phyloP scores from a whole-genome alignment of 2,888 invertebrate species.

The Marronus borbonicus region DNA sequence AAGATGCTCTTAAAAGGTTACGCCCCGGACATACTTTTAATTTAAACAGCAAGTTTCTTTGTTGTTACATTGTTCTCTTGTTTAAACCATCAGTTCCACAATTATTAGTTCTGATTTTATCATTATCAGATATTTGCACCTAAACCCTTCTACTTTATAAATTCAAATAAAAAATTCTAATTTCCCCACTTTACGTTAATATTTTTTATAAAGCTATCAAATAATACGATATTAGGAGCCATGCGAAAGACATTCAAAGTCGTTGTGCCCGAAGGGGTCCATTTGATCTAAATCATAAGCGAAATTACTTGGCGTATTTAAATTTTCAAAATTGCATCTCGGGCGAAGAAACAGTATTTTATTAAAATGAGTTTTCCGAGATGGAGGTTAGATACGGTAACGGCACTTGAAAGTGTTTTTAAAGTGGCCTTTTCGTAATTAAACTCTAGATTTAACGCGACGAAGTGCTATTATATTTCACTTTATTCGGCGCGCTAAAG shows the following conservation, averaged over 20 bases:
- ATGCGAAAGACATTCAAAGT: conserved; percentile 30
- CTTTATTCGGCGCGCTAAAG: conserved; percentile 52
- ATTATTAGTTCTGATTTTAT: too few relatives aligned
- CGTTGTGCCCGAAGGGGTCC: conserved; percentile 34
- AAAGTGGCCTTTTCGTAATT: conserved; percentile 61
- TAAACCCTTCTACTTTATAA: background rate
- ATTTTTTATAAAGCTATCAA: conserved; percentile 6
- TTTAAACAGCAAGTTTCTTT: too few relatives aligned
- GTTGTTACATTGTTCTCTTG: too few relatives aligned
- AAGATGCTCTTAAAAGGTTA: too few relatives aligned
- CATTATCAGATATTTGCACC: background rate
- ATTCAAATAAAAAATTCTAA: conserved; percentile 9
- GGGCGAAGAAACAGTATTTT: conserved; percentile 56
- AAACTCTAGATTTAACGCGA: conserved; percentile 60
- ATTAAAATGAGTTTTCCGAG: conserved; percentile 54
- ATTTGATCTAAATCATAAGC: conserved; percentile 44
- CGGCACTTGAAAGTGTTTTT: conserved; percentile 60
- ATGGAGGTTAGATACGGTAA: conserved; percentile 58
- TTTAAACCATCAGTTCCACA: too few relatives aligned
- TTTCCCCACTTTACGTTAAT: background rate
- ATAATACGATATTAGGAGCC: conserved; percentile 15
- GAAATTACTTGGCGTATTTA: conserved; percentile 56
- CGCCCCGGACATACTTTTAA: too few relatives aligned
- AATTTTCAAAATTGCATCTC: conserved; percentile 56
- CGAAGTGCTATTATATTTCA: conserved; percentile 57